phyloP scores from a whole-genome alignment of 2,888 invertebrate species.

The Dilophus febrilis region DNA sequence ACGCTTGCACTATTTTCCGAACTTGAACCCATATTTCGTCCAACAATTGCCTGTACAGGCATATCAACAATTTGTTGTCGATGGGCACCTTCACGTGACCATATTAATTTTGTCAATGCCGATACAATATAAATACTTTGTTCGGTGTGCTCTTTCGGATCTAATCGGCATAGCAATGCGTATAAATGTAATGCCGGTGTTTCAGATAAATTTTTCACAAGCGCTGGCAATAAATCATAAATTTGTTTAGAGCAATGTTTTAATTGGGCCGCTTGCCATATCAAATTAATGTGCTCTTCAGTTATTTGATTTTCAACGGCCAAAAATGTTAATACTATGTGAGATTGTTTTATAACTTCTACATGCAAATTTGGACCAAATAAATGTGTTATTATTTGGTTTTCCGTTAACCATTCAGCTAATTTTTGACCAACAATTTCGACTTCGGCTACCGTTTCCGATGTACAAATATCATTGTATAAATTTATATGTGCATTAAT shows the following conservation, averaged over 20 bases:
- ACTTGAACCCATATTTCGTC: conserved; percentile 40
- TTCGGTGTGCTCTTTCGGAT: conserved; percentile 84
- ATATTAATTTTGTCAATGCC: conserved; percentile 76
- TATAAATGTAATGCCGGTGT: conserved; percentile 80
- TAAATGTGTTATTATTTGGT: conserved; percentile 82
- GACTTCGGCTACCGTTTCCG: conserved; percentile 70
- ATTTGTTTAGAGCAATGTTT: conserved; percentile 92
- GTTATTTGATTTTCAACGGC: conserved; percentile 84
- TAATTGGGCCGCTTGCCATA: conserved; percentile 88
- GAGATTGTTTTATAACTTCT: conserved; percentile 88
- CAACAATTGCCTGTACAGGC: conserved; percentile 31
- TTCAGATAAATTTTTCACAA: conserved; percentile 78
- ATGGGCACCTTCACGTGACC: conserved; percentile 49
- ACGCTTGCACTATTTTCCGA: conserved; percentile 67
- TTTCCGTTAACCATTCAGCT: conserved; percentile 74
- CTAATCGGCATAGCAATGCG: conserved; percentile 67
- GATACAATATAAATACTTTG: conserved; percentile 83
- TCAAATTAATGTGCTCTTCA: conserved; percentile 76
- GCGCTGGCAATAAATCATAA: conserved; percentile 73
- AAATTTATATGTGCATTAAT: conserved; percentile 87
- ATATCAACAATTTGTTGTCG: conserved; percentile 29
- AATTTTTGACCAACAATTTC: conserved; percentile 70
- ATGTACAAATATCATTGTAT: conserved; percentile 80
- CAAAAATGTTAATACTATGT: conserved; percentile 79
- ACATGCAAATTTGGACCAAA: conserved; percentile 96